Base-by-base conservation (phyloP, 2,888 invertebrate genomes). In the Carcina quercana region DNA sequence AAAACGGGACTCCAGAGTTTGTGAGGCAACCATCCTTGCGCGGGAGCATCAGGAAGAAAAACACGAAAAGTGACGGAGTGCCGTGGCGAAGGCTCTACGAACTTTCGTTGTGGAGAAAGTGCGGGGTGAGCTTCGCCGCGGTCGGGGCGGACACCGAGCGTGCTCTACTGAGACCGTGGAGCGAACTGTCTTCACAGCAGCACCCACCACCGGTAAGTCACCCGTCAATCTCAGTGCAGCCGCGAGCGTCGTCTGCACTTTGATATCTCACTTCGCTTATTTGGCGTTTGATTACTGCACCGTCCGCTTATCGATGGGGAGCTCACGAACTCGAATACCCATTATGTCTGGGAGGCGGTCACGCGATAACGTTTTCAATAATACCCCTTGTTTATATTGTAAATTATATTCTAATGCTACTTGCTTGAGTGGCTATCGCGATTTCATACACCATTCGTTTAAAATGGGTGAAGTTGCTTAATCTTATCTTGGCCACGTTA, bases 71-170 rank as follows among this genome's bases (percentile, higher is more conserved):
- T 40, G 79, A 84, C 43, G 79, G 72, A 8, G 59, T 84, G 25
- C 76, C 86, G 21, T 87, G 87, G 87, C 78, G 83, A 45, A 76
- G 84, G 52, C 61, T 88, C 40, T 75, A 86, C 51, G 86, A 87
- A 53, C 68, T 87, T 59, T 85, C 87, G 24, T 61, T 86, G 43
- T 78, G 86, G 69, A 75, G 85, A 59, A 80, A 85, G 69, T 84
- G 66, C 44, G 82, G 83, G 28, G 78, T 83, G 40, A 82, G 66
- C 56, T 83, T 83, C 45, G 73, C 78, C 21, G 50, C 66, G 15
- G 66, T 68, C 31, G 80, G 78, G 25, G 75, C 80, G 19, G 78
- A 82, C 40, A 52, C 63, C 20, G 82, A 83, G 43, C 65, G 82
- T 41, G 73, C 73, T 6, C 54, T 78, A 33, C 60, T 80, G 32